A percentile compares a stretch with the other conserved stretches of the same genome.
Conservation (phyloP, 2,888 invertebrate species). For the Anoncus sp. region DNA sequence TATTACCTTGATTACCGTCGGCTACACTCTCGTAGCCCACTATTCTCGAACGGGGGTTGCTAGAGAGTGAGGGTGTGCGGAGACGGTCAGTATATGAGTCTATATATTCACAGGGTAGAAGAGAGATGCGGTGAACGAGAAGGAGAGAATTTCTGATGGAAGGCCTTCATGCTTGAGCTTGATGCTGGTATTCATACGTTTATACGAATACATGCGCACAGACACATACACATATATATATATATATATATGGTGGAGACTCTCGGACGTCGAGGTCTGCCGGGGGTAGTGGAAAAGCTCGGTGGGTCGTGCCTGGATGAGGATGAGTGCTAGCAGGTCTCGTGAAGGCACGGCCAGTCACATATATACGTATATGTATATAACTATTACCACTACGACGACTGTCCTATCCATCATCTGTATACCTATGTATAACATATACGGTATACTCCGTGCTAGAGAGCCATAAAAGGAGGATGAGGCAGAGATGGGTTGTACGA, state of each 20-base stretch:
- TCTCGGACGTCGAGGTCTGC: constrained; percentile 48
- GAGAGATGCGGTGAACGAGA: constrained; percentile 59
- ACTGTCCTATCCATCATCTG: constrained; percentile 37
- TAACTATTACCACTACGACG: constrained; percentile 31
- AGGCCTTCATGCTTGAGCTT: constrained; percentile 7
- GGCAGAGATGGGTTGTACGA: constrained; percentile 78
- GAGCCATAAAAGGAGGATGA: constrained; percentile 59
- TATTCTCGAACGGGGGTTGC: constrained; percentile 68
- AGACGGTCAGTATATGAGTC: constrained; percentile 42
- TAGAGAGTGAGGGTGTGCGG: constrained; percentile 5
- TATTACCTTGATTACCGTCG: constrained; percentile 76
- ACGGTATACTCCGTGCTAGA: constrained; percentile 50
- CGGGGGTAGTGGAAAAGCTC: constrained; percentile 58
- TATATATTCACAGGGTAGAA: constrained; percentile 41
- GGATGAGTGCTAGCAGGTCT: constrained; percentile 67
- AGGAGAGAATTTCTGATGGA: constrained; percentile 44
- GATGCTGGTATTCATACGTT: no score
- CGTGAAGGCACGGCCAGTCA: constrained; percentile 48
- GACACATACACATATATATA: constrained; percentile 3
- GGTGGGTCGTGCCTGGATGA: constrained; percentile 66
- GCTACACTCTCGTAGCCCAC: constrained; percentile 71
- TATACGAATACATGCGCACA: no score
- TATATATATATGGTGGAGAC: constrained; percentile 29
- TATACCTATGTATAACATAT: constrained; percentile 17
- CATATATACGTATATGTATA: constrained; percentile 24